Evolutionary conservation across 2,888 invertebrate genomes (phyloP), one percentile per base, ranked within the genome.

Genomic region (Onchidella celtica): DNA sequence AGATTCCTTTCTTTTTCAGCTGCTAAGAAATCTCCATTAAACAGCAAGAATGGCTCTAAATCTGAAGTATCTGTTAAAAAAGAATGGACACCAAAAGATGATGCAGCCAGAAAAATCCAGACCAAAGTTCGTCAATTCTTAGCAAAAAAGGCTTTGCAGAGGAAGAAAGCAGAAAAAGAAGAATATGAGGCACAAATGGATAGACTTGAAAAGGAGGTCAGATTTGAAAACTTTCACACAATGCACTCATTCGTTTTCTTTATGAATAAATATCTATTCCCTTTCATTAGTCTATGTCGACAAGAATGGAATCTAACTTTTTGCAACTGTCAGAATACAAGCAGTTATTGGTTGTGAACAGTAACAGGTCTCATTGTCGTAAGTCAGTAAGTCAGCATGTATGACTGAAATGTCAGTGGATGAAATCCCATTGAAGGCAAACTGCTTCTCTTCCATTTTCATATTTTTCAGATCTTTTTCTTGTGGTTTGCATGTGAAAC

Each of bases 151-250:
- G 29, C 40, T 2, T 81, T 93, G 32, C 88, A 87, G 32, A 89
- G 85, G 69, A 87, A 88, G 84, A 90, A 88, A 73, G 88, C 89
- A 75, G 91, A 92, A 83, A 92, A 92, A 84, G 77, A 88, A 80
- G 90, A 92, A 4, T 93, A 93, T 90, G 89, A 93, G 65, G 90
- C 89, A 68, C 82, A 90, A 36, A 92, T 93, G 92, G 90, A 92
- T 29, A 89, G 89, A 84, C 83, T 93, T 27, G 93, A 93, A 84
- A 90, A 90, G 86, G 92, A 93, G 87, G 93, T 92, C 24, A 72
- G n/a, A 57, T 2, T 59, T 14, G 24, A 47, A 47, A 47, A 11
- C 47, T 47, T 47, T 47, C n/a, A n/a, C n/a, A n/a, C n/a, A n/a
- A n/a, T n/a, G n/a, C 17, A 47, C 17, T 47, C 9, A 11, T 47